Evolutionary conservation across 2,113 vertebrate genomes (phyloP), one percentile per base, ranked within the genome.

Genomic region (Rhodinocichla rosea): DNA sequence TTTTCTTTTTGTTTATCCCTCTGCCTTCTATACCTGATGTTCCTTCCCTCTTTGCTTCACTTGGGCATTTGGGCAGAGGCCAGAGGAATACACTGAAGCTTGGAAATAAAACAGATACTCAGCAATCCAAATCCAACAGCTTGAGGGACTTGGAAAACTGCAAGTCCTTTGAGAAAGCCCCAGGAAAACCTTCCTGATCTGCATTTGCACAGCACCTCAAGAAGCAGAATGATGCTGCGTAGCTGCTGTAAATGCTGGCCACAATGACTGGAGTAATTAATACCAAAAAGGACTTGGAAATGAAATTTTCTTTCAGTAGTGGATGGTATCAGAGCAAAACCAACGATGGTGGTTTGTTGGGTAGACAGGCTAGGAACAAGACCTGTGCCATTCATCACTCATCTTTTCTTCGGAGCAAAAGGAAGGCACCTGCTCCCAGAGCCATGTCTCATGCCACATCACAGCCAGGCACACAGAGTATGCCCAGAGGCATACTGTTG

Each of bases 321-420:
- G 30, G 30, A 30, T 24, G 13, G 22, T 40, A 59, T 56, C 12
- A 52, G 42, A 75, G 30, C 5, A 57, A 52, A 92, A 67, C 0
- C 28, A 71, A 13, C 0, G 0, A 28, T 7, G 21, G 13, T 2
- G 37, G 13, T 27, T 65, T 49, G 13, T 30, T 50, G 28, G 4
- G 3, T 27, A 30, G 45, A 13, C 10, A 10, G 14, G 12, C 21
- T 47, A 32, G n/a, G 13, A 88, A 49, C 4, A 26, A 81, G 47
- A 55, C 20, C 32, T 47, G 1, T 9, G 44, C 20, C 16, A 7
- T 50, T 81, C 60, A 57, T 73, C 21, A 22, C 27, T 27, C 15
- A 28, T 23, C 19, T 71, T 69, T 56, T 81, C n/a, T 79, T 65
- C 37, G 40, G 63, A 76, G 55, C 21, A 60, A 40, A 37, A 65